phyloP scores from a whole-genome alignment of 2,113 vertebrate genomes.

The Sinocyclocheilus maitianheensis region DNA sequence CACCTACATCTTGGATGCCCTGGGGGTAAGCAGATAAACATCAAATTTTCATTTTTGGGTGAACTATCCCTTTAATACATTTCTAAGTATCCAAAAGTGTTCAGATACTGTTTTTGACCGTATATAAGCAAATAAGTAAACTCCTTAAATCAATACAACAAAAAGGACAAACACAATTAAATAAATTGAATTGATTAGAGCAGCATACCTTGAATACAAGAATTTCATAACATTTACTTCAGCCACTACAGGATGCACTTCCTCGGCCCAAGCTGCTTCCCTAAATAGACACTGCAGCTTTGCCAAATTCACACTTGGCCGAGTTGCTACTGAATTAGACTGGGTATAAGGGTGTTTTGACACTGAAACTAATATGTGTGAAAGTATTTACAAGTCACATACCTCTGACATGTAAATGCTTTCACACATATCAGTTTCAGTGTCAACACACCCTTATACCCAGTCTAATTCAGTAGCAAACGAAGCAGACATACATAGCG shows the following conservation, averaged over 20 bases:
- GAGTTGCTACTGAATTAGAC: not conserved
- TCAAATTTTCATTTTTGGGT: too few relatives aligned
- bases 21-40: too few relatives aligned
- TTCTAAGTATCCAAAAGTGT: not conserved
- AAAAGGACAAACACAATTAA: not conserved
- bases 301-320: slow-evolving; percentile 25
- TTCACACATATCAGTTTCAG: not conserved
- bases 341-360: too few relatives aligned
- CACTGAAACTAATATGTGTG: too few relatives aligned
- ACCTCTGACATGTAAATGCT: not conserved
- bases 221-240: not conserved
- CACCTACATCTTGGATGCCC: too few relatives aligned
- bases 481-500: not conserved
- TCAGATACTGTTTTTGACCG: not conserved
- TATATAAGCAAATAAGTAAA: not conserved
- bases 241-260: not conserved
- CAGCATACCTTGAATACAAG: not conserved
- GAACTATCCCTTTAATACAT: not conserved
- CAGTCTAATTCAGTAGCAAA: not conserved
- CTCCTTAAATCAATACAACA: not conserved
- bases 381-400: too few relatives aligned
- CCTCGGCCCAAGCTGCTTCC: not conserved
- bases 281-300: not conserved
- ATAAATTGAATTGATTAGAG: not conserved
- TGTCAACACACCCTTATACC: not conserved